Percentiles rank a stretch among this genome's conserved stretches.
These are phyloP conservation scores for Hipparchia sbordonii DNA, from an alignment of 2,888 invertebrate genomes.

Conservation along the genomic window DNA sequence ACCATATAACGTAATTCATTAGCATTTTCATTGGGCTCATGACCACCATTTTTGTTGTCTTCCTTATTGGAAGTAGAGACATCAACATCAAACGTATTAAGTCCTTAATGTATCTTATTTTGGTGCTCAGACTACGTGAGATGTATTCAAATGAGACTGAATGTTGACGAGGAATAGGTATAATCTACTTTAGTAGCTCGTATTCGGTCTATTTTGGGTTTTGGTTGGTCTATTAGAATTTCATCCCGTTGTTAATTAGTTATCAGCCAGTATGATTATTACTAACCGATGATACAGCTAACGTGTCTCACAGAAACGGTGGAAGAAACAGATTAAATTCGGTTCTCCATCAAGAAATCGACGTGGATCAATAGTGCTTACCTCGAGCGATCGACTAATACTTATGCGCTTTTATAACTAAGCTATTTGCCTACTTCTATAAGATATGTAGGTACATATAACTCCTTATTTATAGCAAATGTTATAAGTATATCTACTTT, in stretches of 20 bases:
- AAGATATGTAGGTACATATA: background rate
- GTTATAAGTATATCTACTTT: background rate
- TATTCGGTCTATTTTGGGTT: background rate
- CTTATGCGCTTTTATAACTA: too few species aligned
- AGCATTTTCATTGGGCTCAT: background rate
- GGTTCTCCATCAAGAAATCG: too few species aligned
- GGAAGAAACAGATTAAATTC: too few species aligned
- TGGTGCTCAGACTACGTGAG: slow-evolving; percentile 1
- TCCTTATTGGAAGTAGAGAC: slow-evolving; percentile 1
- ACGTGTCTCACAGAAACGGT: too few species aligned
- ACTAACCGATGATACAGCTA: too few species aligned
- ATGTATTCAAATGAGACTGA: background rate
- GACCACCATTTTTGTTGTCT: background rate
- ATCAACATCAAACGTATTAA: slow-evolving; percentile 9
- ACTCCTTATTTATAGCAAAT: background rate
- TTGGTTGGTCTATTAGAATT: background rate
- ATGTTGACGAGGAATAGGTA: background rate
- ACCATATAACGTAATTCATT: background rate
- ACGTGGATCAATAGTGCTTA: too few species aligned
- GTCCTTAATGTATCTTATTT: background rate
- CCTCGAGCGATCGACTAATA: too few species aligned
- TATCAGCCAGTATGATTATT: background rate
- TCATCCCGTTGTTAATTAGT: background rate
- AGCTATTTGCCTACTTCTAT: too few species aligned
- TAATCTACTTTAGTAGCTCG: background rate